Base-by-base conservation (phyloP, 2,888 invertebrate genomes). In the Rhyacophila evoluta region DNA sequence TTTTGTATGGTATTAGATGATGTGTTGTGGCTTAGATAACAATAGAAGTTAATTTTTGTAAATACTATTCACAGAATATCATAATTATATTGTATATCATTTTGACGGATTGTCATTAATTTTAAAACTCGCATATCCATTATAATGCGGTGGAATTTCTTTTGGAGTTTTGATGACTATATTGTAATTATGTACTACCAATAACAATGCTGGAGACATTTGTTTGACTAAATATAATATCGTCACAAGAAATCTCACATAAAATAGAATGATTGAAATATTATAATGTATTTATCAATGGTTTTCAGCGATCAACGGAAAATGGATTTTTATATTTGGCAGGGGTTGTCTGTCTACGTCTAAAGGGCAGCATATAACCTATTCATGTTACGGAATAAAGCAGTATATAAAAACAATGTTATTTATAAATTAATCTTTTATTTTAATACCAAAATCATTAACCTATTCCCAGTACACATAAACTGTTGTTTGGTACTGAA, bases 361-460 rank as follows among this genome's bases (percentile, higher is more conserved):
- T 12, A 69, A 41, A n/a, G 6, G 25, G 68, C 25, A 19, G 68
- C n/a, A 72, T 29, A 36, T 69, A 39, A 71, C 72, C 36, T 28
- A 19, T 72, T 19, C 74, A 74, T 74, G 78, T 78, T 78, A 78
- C 69, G 70, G 70, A 78, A 78, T 78, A 74, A 78, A 78, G 74
- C 74, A 70, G 78, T 78, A 78, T 78, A 78, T 78, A 33, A 78
- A 78, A 69, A 78, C 68, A 78, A 78, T 78, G 78, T 78, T 78
- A 78, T 78, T 78, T 78, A 78, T 78, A 74, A 76, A 72, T 27
- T 36, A 2, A 25, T 67, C 70, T 76, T 72, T 76, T 39, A 76
- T 76, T 76, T 76, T 6, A 2, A 15, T 15, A 29, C 29, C 33
- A 0, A 10, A n/a, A 6, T 25, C 27, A 28, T 69, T 33, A 28